Evolutionary conservation across 1,140 invertebrate species (phyloP), one percentile per base, ranked within the genome.

Genomic region (Dryas iulia): DNA sequence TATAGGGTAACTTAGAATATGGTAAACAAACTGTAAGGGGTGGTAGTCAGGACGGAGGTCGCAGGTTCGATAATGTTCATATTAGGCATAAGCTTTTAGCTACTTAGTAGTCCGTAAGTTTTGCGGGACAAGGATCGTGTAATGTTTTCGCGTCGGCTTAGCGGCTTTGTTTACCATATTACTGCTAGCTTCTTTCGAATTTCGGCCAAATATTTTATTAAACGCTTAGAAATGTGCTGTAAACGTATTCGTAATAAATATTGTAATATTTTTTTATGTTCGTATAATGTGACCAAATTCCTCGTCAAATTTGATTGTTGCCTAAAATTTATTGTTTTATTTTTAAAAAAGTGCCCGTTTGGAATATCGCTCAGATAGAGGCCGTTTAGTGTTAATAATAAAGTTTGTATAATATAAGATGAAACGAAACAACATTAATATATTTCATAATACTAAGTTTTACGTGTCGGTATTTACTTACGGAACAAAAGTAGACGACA

Each of bases 401-500:
- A 28, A 58, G 5, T 58, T 58, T 59, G 57, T 59, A 31, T 58
- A 26, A 30, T 65, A 65, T 68, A 57, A 61, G 54, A 52, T 63
- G 60, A 64, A 69, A 59, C 54, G 30, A 68, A 68, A 35, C 60
- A 47, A 71, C 56, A 71, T 57, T 66, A 66, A 56, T 31, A 56
- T 71, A 60, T 59, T n/a, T 58, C 35, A 30, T 68, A 59, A 58
- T 70, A 54, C 39, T 73, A 66, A 67, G 65, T 67, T 66, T 69
- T 60, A 60, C 64, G 62, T 72, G 31, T 69, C 58, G 67, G 57
- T 59, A 61, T 69, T 73, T 71, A 68, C 28, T 76, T 69, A 56
- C 58, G 59, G 66, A 47, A 62, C 64, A 57, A 66, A 68, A 30
- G 62, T 74, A 78, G 72, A 69, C 64, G 63, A 71, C 71, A 74